phyloP scores from a whole-genome alignment of 2,888 invertebrate species.

The Cremastinae sp. region DNA sequence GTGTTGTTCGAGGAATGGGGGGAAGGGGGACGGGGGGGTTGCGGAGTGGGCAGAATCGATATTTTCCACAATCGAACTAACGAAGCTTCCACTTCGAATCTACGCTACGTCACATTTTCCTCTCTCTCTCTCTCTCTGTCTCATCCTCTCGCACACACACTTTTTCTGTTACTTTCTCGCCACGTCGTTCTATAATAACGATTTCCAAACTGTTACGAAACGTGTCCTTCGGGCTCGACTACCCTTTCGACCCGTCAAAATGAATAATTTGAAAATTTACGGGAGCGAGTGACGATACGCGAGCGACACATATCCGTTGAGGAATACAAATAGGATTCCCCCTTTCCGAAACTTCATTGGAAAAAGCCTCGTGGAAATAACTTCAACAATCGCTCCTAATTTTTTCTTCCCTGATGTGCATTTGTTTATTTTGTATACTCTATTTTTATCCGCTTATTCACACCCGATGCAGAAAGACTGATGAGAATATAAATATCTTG shows the following conservation, averaged over 20 bases:
- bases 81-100: constrained; percentile 43
- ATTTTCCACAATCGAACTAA: constrained; percentile 59
- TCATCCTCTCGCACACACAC: not conserved
- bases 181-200: constrained; percentile 18
- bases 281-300: constrained; percentile 14
- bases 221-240: constrained; percentile 12
- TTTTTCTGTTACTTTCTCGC: not conserved
- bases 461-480: no score
- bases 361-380: not conserved
- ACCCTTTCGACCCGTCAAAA: constrained; percentile 48
- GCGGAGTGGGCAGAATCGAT: constrained; percentile 55
- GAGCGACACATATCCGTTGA: constrained; percentile 4
- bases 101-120: constrained; percentile 40
- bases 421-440: no score
- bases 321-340: constrained; percentile 16
- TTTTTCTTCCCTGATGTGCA: no score
- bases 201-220: not conserved
- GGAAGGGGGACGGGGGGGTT: no score
- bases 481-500: no score
- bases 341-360: not conserved
- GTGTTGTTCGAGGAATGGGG: not conserved
- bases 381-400: not conserved
- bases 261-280: constrained; percentile 44
- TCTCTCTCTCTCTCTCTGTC: constrained; percentile 12
- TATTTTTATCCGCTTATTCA: no score